Percentiles rank a stretch among this genome's conserved stretches.
Conservation (phyloP, 2,888 invertebrate genomes). For the Chaetogeoica ovagalla region DNA sequence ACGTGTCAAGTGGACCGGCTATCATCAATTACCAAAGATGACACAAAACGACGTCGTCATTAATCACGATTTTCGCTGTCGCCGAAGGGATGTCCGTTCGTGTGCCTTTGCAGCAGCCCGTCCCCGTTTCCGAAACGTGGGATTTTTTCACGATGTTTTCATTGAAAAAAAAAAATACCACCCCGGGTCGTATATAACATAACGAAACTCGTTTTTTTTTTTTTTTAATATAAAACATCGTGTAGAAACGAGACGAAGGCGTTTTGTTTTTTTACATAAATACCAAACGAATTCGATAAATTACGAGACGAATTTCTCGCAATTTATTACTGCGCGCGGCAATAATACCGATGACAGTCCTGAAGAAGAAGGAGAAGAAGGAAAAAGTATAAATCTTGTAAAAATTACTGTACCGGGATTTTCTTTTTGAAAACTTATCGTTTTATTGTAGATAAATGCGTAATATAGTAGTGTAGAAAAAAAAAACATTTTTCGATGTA, state of each 20-base stretch:
- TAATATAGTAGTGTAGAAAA: too few relatives aligned
- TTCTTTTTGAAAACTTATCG: too few relatives aligned
- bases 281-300: slow-evolving; percentile 13
- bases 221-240: slow-evolving; percentile 33
- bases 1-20: slow-evolving; percentile 47
- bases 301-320: not conserved
- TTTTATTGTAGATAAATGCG: too few relatives aligned
- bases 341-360: too few relatives aligned
- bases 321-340: too few relatives aligned
- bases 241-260: not conserved
- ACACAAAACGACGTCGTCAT: slow-evolving; percentile 50
- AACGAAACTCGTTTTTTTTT: slow-evolving; percentile 41
- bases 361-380: too few relatives aligned
- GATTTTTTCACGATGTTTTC: slow-evolving; percentile 40
- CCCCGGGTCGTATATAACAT: not conserved
- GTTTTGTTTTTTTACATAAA: not conserved
- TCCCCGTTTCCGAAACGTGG: not conserved
- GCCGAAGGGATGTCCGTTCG: slow-evolving; percentile 46
- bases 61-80: slow-evolving; percentile 48
- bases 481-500: too few relatives aligned
- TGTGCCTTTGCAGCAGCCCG: slow-evolving; percentile 9
- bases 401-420: too few relatives aligned
- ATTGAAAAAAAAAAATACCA: slow-evolving; percentile 29
- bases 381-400: too few relatives aligned
- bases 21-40: slow-evolving; percentile 53